Percentiles rank a stretch among this genome's conserved stretches.
Conservation (phyloP, 2,888 invertebrate species). For the Rotaria magnacalcarata region DNA sequence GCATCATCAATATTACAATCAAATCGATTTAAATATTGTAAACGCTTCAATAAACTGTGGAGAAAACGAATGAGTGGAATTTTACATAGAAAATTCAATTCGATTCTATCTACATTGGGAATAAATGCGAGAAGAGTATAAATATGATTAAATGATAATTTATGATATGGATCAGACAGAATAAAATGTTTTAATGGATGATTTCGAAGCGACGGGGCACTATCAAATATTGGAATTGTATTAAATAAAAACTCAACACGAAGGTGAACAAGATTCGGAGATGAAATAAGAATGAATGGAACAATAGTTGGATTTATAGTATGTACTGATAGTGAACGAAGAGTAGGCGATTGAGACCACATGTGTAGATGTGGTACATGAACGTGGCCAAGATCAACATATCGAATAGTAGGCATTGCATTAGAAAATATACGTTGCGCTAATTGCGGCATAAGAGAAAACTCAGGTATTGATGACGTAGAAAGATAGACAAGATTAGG, state of each 20-base stretch:
- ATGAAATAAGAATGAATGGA: background rate
- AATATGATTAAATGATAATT: background rate
- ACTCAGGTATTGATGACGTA: background rate
- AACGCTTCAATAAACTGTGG: background rate
- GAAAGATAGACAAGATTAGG: background rate
- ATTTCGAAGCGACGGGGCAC: background rate
- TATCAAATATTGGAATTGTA: background rate
- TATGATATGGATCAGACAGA: background rate
- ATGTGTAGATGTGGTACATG: background rate
- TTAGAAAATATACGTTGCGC: background rate
- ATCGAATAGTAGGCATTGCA: background rate
- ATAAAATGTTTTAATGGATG: background rate
- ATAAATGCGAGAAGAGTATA: background rate
- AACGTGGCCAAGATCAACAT: background rate
- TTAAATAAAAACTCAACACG: background rate
- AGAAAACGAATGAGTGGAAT: background rate
- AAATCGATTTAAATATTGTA: background rate
- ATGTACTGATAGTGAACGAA: background rate
- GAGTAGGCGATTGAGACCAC: background rate
- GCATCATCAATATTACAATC: background rate
- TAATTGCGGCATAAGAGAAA: background rate
- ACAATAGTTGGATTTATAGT: background rate
- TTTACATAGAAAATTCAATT: background rate
- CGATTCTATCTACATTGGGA: background rate
- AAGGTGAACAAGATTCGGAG: background rate